These are phyloP conservation scores for Caenorhabditis sp. DNA, from an alignment of 2,888 invertebrate genomes.

Conservation along the genomic window DNA sequence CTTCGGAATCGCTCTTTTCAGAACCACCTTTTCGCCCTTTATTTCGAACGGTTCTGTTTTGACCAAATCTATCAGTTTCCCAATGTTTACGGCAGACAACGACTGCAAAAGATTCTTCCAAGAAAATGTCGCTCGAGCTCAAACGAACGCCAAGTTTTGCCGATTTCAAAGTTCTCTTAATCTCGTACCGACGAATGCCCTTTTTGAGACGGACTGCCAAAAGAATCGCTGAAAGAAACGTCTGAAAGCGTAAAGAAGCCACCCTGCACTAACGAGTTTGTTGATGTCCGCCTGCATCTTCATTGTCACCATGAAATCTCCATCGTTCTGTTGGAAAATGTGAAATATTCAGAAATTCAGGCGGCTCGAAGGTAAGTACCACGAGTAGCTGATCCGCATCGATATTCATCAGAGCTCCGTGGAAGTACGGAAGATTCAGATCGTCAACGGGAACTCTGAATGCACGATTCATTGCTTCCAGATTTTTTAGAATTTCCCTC, in stretches of 20 bases:
- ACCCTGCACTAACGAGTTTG: slow-evolving; percentile 19
- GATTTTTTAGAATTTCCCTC: not conserved
- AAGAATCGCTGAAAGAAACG: too few relatives aligned
- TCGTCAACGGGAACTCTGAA: slow-evolving; percentile 57
- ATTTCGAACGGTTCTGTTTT: slow-evolving; percentile 48
- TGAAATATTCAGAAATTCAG: too few relatives aligned
- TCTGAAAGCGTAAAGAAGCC: not conserved
- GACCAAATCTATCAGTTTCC: slow-evolving; percentile 54
- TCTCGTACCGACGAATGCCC: slow-evolving; percentile 57
- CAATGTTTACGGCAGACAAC: slow-evolving; percentile 40
- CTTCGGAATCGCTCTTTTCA: slow-evolving; percentile 64
- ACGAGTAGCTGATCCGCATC: slow-evolving; percentile 65
- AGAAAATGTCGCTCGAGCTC: too few relatives aligned
- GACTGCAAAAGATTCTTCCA: not conserved
- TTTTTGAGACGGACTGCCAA: slow-evolving; percentile 46
- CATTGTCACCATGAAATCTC: slow-evolving; percentile 47
- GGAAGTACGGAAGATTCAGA: slow-evolving; percentile 62
- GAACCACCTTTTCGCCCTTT: slow-evolving; percentile 52
- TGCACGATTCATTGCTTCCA: not conserved
- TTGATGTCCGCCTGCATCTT: slow-evolving; percentile 34
- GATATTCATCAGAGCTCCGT: slow-evolving; percentile 69
- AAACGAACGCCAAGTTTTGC: slow-evolving; percentile 22
- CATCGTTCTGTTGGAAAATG: slow-evolving; percentile 16
- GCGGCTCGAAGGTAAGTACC: not conserved
- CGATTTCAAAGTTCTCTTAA: slow-evolving; percentile 30